Conservation (phyloP, 2,888 invertebrate species). For the Stenolophus ochropezus region DNA sequence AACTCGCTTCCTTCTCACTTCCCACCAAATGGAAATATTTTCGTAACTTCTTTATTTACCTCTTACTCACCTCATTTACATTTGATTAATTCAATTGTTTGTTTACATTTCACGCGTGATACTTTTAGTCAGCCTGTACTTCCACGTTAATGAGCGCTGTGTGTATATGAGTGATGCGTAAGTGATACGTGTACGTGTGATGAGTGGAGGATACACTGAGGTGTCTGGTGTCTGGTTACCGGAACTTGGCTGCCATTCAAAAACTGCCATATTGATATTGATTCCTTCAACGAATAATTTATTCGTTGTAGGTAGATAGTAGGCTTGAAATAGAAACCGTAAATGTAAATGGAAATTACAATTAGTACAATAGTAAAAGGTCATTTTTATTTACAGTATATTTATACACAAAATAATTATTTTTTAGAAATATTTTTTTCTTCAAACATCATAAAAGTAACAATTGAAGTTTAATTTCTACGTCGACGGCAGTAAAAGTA, state of each 20-base stretch:
- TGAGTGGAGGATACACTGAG: background rate
- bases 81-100: background rate
- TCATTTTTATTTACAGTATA: too few species aligned
- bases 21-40: background rate
- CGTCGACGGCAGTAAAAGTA: too few species aligned
- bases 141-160: background rate
- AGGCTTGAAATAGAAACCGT: too few species aligned
- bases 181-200: background rate
- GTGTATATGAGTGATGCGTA: background rate
- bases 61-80: background rate
- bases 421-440: too few species aligned
- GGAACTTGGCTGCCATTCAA: background rate
- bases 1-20: too few species aligned
- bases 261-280: conserved; percentile 11
- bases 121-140: background rate
- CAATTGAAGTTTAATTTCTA: too few species aligned
- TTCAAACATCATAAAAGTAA: too few species aligned
- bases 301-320: too few species aligned
- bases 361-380: too few species aligned
- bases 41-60: background rate
- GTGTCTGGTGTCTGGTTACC: conserved; percentile 14
- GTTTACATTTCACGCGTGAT: background rate
- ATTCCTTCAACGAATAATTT: background rate
- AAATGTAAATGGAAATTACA: too few species aligned
- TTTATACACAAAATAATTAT: too few species aligned